A percentile compares a stretch with the other conserved stretches of the same genome.
These are phyloP conservation scores for Sciaenops ocellatus DNA, from an alignment of 2,797 vertebrate genomes.

Conservation along the genomic window DNA sequence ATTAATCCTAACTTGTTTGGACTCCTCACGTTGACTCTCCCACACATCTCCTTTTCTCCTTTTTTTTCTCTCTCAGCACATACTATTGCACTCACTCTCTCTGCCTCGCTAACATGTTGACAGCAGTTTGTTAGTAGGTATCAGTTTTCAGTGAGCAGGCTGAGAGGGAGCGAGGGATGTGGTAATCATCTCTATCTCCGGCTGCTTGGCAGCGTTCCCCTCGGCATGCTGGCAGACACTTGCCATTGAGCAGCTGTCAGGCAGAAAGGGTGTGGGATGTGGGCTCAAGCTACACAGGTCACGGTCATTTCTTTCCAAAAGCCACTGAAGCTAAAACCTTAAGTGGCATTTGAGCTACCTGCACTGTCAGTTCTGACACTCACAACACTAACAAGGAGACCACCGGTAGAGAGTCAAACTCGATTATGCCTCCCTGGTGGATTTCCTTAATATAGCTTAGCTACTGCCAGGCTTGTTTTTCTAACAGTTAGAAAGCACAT, in stretches of 20 bases:
- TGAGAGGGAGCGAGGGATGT: slow-evolving; percentile 85
- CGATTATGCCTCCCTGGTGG: slow-evolving; percentile 80
- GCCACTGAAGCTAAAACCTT: slow-evolving; percentile 87
- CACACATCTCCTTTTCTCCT: slow-evolving; percentile 68
- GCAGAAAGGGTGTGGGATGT: slow-evolving; percentile 85
- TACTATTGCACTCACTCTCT: slow-evolving; percentile 69
- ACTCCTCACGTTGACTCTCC: slow-evolving; percentile 72
- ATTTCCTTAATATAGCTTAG: slow-evolving; percentile 79
- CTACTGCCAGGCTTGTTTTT: slow-evolving; percentile 71
- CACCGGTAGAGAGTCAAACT: slow-evolving; percentile 84
- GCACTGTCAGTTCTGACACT: slow-evolving; percentile 85
- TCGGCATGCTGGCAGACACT: slow-evolving; percentile 85
- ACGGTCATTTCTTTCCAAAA: slow-evolving; percentile 85
- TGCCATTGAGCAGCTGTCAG: slow-evolving; percentile 87
- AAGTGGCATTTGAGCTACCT: slow-evolving; percentile 88
- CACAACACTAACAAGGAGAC: slow-evolving; percentile 86
- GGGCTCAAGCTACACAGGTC: slow-evolving; percentile 82
- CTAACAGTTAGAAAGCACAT: slow-evolving; percentile 51
- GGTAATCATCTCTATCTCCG: slow-evolving; percentile 87
- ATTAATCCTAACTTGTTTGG: slow-evolving; percentile 83
- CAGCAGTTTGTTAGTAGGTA: slow-evolving; percentile 86
- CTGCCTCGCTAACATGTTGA: slow-evolving; percentile 85
- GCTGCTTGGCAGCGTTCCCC: slow-evolving; percentile 81
- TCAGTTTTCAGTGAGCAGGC: slow-evolving; percentile 81
- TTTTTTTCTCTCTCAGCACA: slow-evolving; percentile 67